Evolutionary conservation across 2,888 invertebrate species (phyloP).

Genomic region (Quadroppia sp.): DNA sequence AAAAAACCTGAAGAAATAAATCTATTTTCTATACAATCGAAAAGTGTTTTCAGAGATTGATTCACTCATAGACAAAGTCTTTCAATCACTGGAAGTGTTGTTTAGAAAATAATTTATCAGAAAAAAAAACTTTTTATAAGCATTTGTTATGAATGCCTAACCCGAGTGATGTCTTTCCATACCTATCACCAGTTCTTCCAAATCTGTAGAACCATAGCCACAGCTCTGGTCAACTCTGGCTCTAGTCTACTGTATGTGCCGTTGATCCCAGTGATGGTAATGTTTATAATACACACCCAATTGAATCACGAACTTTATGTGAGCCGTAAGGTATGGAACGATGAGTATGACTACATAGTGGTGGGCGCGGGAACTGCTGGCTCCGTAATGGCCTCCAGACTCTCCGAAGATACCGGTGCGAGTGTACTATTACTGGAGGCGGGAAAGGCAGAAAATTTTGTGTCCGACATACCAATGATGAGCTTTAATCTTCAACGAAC

Average conservation of each 20-base stretch:
- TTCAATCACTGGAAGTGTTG: no score
- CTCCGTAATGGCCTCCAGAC: conserved; percentile 76
- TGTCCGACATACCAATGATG: conserved; percentile 48
- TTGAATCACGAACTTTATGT: not conserved
- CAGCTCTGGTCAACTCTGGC: not conserved
- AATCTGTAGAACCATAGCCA: no score
- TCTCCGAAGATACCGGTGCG: conserved; percentile 52
- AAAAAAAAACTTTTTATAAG: no score
- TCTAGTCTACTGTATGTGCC: not conserved
- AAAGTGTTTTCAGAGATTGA: no score
- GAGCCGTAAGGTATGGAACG: not conserved
- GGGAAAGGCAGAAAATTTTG: conserved; percentile 48
- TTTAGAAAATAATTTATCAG: no score
- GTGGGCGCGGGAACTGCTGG: conserved; percentile 68
- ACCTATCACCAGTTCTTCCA: no score
- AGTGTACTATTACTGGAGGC: conserved; percentile 49
- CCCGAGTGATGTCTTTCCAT: no score
- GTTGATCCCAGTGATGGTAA: not conserved
- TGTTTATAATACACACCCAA: not conserved
- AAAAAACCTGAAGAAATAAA: no score
- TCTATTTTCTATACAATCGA: no score
- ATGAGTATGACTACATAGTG: conserved; percentile 36
- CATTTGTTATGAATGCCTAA: no score
- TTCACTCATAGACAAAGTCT: no score
- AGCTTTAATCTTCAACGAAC: conserved; percentile 48